Evolutionary conservation across 2,113 vertebrate species (phyloP).

Genomic region (Spea multiplicata): DNA sequence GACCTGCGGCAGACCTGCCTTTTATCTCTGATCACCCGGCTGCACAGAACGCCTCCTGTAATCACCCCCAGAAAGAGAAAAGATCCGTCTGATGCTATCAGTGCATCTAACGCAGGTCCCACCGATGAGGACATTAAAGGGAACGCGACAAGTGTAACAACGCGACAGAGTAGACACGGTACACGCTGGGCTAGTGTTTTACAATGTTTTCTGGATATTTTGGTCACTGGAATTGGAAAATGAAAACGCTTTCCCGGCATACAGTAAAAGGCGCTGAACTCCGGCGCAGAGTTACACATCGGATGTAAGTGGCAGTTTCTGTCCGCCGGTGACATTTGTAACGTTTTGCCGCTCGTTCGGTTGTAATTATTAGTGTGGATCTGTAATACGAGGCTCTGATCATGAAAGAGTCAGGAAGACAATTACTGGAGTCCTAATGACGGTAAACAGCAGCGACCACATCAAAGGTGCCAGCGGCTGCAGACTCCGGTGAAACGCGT

Average conservation of each 20-base stretch:
- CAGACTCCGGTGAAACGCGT: background rate
- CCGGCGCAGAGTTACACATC: too few species aligned
- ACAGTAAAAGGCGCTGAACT: too few species aligned
- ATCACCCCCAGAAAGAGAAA: background rate
- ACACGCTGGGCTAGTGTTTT: too few species aligned
- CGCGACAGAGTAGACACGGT: too few species aligned
- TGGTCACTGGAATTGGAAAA: too few species aligned
- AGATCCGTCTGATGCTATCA: background rate
- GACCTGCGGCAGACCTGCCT: background rate
- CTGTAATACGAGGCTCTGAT: background rate
- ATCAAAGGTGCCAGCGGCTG: conserved; percentile 11
- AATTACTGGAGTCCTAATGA: conserved; percentile 14
- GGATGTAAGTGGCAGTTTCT: background rate
- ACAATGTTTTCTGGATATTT: too few species aligned
- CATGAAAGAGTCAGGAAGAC: conserved; percentile 23
- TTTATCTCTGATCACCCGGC: conserved; percentile 6
- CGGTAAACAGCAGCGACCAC: background rate
- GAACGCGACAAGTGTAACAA: too few species aligned
- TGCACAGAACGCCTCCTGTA: background rate
- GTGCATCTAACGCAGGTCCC: too few species aligned
- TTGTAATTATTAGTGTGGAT: background rate
- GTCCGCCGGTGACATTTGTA: background rate
- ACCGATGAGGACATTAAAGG: too few species aligned
- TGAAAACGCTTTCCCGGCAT: too few species aligned
- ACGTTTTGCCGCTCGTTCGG: background rate